phyloP scores from a whole-genome alignment of 1,140 invertebrate species.

The Platorchestia sp. region DNA sequence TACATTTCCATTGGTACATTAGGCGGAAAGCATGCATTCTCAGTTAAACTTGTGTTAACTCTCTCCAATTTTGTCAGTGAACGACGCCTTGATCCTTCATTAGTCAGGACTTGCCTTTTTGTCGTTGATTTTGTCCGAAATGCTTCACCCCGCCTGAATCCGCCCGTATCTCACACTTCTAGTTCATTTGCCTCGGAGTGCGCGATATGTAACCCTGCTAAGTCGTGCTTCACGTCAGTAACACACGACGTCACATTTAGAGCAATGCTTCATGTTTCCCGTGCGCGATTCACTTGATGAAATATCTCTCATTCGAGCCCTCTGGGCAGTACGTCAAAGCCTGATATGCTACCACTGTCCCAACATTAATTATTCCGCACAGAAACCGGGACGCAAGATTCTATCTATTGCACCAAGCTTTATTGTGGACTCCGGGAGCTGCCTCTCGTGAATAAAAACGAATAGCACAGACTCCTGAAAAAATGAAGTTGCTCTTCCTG shows the following conservation, averaged over 20 bases:
- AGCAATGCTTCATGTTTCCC: background rate
- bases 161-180: too few species aligned
- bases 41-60: too few species aligned
- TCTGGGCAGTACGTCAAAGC: background rate
- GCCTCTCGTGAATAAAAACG: background rate
- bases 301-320: background rate
- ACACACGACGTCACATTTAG: background rate
- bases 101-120: background rate
- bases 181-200: background rate
- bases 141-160: too few species aligned
- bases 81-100: background rate
- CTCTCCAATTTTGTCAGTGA: too few species aligned
- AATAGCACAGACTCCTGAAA: background rate
- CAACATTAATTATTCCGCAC: background rate
- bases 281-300: background rate
- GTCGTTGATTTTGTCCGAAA: background rate
- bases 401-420: background rate
- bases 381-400: background rate
- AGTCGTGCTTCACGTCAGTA: background rate
- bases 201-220: background rate
- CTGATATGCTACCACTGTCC: background rate
- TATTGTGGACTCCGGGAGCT: background rate
- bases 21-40: too few species aligned
- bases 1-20: too few species aligned
- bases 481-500: slow-evolving; percentile 34